phyloP scores from a whole-genome alignment of 1,140 invertebrate species.

The Cyphomyrmex costatus region DNA sequence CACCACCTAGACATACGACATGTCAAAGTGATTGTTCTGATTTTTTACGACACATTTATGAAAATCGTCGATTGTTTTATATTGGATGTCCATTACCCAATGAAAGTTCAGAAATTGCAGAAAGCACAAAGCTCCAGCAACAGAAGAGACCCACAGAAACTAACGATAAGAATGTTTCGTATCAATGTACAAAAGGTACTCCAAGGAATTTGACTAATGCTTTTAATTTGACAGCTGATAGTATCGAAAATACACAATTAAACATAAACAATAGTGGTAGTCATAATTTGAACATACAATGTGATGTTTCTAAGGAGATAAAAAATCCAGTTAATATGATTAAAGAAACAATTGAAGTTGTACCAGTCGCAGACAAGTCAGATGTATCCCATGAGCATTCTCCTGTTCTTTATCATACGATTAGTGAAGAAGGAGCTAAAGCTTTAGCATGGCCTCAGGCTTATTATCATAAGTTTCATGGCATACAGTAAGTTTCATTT shows the following conservation, averaged over 20 bases:
- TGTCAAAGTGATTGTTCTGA: conserved; percentile 88
- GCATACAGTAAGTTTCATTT: conserved; percentile 89
- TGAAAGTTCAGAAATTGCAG: conserved; percentile 49
- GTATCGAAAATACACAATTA: neutral
- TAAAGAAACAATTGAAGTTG: conserved; percentile 7
- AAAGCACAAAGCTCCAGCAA: conserved; percentile 64
- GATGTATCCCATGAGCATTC: conserved; percentile 65
- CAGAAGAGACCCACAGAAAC: conserved; percentile 37
- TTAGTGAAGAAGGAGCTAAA: conserved; percentile 79
- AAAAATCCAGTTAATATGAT: neutral
- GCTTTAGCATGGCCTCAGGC: conserved; percentile 87
- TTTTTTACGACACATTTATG: conserved; percentile 86
- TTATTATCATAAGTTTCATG: conserved; percentile 88
- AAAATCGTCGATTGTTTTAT: conserved; percentile 84
- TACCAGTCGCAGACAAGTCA: neutral
- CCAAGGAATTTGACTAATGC: conserved; percentile 79
- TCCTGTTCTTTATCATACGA: conserved; percentile 73
- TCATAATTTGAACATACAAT: conserved; percentile 66
- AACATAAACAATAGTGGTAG: conserved; percentile 6
- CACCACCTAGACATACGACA: conserved; percentile 90
- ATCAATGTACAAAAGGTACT: conserved; percentile 63
- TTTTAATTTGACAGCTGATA: conserved; percentile 72
- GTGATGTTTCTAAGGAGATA: conserved; percentile 60
- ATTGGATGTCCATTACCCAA: conserved; percentile 77
- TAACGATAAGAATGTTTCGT: conserved; percentile 50